Percentiles rank a stretch among this genome's conserved stretches.
These are phyloP conservation scores for Rhagoletis pomonella DNA, from an alignment of 1,140 invertebrate genomes.

Conservation along the genomic window DNA sequence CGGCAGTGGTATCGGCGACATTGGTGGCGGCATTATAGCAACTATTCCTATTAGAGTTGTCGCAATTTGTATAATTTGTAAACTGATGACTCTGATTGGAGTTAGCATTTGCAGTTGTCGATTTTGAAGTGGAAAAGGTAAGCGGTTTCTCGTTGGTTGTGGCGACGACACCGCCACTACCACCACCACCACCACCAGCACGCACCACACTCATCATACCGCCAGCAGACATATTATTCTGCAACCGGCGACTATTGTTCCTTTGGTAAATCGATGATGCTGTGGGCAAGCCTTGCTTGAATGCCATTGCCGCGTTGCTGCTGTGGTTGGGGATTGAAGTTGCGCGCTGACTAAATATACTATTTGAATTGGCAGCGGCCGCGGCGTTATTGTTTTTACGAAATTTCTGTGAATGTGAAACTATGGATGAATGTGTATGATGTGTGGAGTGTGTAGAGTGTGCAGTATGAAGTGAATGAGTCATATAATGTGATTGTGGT, in stretches of 20 bases:
- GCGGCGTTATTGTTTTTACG: constrained; percentile 72
- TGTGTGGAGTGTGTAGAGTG: constrained; percentile 29
- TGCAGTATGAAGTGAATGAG: constrained; percentile 18
- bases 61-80: constrained; percentile 58
- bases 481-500: constrained; percentile 51
- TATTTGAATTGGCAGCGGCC: constrained; percentile 71
- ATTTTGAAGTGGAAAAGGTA: constrained; percentile 31
- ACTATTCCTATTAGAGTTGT: constrained; percentile 59
- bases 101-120: constrained; percentile 15
- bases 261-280: constrained; percentile 41
- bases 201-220: constrained; percentile 3
- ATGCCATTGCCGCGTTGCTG: constrained; percentile 60
- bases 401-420: constrained; percentile 69
- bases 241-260: constrained; percentile 24
- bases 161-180: neutral
- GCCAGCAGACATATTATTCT: constrained; percentile 10
- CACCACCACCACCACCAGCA: neutral
- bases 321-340: constrained; percentile 46
- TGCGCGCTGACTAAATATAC: constrained; percentile 71
- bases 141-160: neutral
- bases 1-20: constrained; percentile 63
- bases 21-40: constrained; percentile 65
- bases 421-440: constrained; percentile 58
- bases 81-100: constrained; percentile 52
- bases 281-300: constrained; percentile 39